Evolutionary conservation across 2,797 vertebrate species (phyloP).

Genomic region (Cynodonichthys magdalenae): DNA sequence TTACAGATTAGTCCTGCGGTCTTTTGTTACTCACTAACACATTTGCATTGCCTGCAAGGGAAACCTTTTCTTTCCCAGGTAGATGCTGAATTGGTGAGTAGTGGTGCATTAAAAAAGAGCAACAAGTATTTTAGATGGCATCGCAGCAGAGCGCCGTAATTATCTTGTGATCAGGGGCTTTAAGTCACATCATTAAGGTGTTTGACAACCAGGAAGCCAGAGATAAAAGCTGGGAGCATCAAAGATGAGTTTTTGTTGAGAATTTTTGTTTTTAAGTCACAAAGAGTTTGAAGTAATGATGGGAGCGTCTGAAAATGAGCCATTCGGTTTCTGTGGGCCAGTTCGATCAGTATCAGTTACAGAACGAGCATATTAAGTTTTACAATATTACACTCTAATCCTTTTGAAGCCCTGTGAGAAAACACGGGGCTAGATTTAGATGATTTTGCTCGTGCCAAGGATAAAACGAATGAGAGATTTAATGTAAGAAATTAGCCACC

Average conservation of each 20-base stretch:
- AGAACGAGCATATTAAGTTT: conserved; percentile 57
- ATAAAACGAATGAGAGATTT: conserved; percentile 47
- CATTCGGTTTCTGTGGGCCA: conserved; percentile 52
- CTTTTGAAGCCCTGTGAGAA: conserved; percentile 56
- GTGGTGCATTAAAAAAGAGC: conserved; percentile 29
- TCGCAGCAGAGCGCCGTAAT: conserved; percentile 10
- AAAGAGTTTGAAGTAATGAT: conserved; percentile 18
- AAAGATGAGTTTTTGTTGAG: conserved; percentile 9
- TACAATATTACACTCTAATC: conserved; percentile 58
- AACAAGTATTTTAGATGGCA: conserved; percentile 34
- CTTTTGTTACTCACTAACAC: conserved; percentile 36
- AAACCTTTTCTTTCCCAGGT: conserved; percentile 21
- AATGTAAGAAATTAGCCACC: conserved; percentile 15
- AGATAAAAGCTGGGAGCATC: conserved; percentile 10
- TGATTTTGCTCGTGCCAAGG: conserved; percentile 38
- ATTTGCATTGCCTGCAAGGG: conserved; percentile 33
- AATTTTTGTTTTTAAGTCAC: conserved; percentile 6
- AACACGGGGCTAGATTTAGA: conserved; percentile 36
- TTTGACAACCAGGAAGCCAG: conserved; percentile 7
- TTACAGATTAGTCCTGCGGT: conserved; percentile 60
- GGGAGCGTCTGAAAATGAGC: conserved; percentile 38
- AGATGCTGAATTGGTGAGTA: conserved; percentile 20
- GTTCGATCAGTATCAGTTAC: conserved; percentile 64
- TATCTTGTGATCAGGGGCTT: conserved; percentile 13
- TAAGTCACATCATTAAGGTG: conserved; percentile 16